Evolutionary conservation across 2,797 vertebrate genomes (phyloP), one percentile per base, ranked within the genome.

Genomic region (Myoxocephalus aenaeus): DNA sequence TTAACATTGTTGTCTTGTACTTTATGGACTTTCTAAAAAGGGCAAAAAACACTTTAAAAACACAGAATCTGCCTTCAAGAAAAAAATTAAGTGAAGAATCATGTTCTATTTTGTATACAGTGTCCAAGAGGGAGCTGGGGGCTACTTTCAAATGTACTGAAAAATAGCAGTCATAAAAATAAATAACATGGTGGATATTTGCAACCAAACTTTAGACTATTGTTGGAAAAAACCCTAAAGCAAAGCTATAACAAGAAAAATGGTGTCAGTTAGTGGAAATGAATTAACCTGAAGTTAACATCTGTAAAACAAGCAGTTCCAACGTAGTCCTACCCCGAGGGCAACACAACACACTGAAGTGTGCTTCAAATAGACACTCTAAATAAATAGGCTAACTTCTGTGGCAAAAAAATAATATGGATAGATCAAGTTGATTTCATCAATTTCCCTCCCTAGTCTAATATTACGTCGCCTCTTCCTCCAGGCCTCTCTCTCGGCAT

Each of bases 401-500:
- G 11, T 67, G 48, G 78, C 38, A 82, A 81, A 77, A 88, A 77
- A 87, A 92, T 82, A 81, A 77, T 32, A 92, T 87, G 75, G 85
- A 84, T 73, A 83, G 72, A 91, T 91, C 86, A 86, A 86, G 73
- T 85, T 78, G 82, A 92, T 93, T 92, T 91, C 85, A 89, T 92
- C 90, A 82, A 90, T 91, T 90, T 77, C 13, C 40, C 40, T 83
- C 79, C 80, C 85, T 62, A 74, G 90, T 87, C 89, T 92, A 90
- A 92, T 87, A 89, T 92, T 90, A 88, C 87, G 89, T 63, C 32
- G 73, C 79, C 82, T 90, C 83, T 86, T 87, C 82, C 92, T 91
- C 81, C 76, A 71, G 87, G 90, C 89, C 86, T 90, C 72, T 86
- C 89, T 94, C 91, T 92, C 73, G 70, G 92, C 93, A 90, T 87